Conservation (phyloP, 1,140 invertebrate genomes). For the Euglossa dilemma region DNA sequence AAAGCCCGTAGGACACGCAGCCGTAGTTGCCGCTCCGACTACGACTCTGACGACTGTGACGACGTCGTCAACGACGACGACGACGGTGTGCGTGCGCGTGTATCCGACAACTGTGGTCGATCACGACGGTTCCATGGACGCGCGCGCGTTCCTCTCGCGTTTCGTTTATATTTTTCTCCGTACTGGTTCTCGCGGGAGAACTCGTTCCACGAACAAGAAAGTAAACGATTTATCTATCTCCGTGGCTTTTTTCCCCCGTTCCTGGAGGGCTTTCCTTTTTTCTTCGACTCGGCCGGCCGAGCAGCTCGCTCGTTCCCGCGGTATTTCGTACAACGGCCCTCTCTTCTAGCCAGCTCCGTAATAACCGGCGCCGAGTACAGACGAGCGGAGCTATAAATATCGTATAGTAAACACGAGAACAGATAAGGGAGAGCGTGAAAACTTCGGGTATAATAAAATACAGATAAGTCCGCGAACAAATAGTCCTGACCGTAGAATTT, state of each 20-base stretch:
- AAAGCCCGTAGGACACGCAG: neutral
- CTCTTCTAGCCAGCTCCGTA: slow-evolving; percentile 45
- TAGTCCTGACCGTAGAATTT: slow-evolving; percentile 65
- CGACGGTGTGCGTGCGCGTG: too few species aligned
- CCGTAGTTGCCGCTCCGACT: too few species aligned
- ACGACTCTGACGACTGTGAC: too few species aligned
- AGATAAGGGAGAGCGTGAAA: slow-evolving; percentile 70
- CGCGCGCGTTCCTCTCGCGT: neutral
- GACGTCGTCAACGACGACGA: too few species aligned
- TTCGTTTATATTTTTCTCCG: slow-evolving; percentile 12
- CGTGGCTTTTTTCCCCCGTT: slow-evolving; percentile 8
- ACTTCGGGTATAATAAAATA: slow-evolving; percentile 72
- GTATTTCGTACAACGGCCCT: slow-evolving; percentile 39
- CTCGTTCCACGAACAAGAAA: slow-evolving; percentile 49
- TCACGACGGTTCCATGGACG: neutral
- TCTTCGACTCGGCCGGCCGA: neutral
- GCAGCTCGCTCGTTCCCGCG: slow-evolving; percentile 18
- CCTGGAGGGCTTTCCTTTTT: neutral
- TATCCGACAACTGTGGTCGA: neutral
- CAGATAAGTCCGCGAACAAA: slow-evolving; percentile 72
- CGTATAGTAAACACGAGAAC: slow-evolving; percentile 69
- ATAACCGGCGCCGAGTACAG: slow-evolving; percentile 66
- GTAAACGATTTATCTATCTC: slow-evolving; percentile 51
- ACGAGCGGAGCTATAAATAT: slow-evolving; percentile 69
- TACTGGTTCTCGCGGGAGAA: slow-evolving; percentile 27